These are phyloP conservation scores for Opisthograptis luteolata DNA, from an alignment of 2,888 invertebrate species.

Conservation along the genomic window DNA sequence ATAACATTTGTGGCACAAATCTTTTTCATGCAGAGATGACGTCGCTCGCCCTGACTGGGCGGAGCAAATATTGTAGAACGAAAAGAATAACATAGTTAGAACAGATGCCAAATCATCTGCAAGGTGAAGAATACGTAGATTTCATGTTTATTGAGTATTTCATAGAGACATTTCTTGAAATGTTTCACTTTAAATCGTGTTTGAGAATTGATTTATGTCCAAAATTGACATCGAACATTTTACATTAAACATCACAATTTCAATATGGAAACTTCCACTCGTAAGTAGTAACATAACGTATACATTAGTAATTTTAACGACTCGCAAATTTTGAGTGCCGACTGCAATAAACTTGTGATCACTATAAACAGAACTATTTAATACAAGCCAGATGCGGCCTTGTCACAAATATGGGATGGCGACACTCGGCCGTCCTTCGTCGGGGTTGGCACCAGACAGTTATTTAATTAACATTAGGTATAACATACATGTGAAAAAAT, in stretches of 20 bases:
- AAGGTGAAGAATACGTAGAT: slow-evolving; percentile 12
- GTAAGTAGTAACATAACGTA: slow-evolving; percentile 5
- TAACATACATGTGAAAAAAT: no score
- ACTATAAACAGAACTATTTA: slow-evolving; percentile 25
- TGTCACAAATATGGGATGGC: slow-evolving; percentile 47
- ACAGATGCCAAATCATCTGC: slow-evolving; percentile 3
- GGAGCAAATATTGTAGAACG: slow-evolving; percentile 4
- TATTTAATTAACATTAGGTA: no score
- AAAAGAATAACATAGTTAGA: no score
- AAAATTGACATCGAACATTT: no score
- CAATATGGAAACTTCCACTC: not conserved
- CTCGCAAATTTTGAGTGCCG: slow-evolving; percentile 1
- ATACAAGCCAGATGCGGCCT: slow-evolving; percentile 52
- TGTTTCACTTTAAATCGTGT: not conserved
- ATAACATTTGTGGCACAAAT: no score
- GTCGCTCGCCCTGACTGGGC: no score
- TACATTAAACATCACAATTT: no score
- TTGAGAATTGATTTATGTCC: not conserved
- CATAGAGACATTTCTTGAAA: slow-evolving; percentile 3
- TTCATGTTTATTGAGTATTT: slow-evolving; percentile 5
- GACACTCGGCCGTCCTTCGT: slow-evolving; percentile 9
- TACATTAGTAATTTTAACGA: slow-evolving; percentile 11
- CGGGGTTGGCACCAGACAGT: slow-evolving; percentile 22
- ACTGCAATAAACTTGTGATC: slow-evolving; percentile 15
- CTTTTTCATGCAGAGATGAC: no score